Percentiles rank a stretch among this genome's conserved stretches.
Evolutionary conservation across 2,888 invertebrate species (phyloP).

Genomic region (Drosophila prostipennis): DNA sequence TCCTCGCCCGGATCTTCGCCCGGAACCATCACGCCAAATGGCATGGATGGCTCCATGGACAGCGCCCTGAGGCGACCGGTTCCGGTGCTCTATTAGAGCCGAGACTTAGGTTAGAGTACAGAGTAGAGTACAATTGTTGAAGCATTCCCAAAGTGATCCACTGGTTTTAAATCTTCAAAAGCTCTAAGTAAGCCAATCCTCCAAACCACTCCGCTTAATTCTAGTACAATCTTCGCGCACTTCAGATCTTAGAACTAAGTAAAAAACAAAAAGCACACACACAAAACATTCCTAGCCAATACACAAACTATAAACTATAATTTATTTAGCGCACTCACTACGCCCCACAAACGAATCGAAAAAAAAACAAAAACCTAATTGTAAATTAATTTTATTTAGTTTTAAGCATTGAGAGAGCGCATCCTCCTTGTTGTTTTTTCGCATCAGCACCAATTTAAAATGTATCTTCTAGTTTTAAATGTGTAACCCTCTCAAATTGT

Average conservation of each 20-base stretch:
- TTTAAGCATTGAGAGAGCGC: constrained; percentile 54
- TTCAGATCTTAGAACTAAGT: constrained; percentile 24
- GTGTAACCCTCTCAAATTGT: constrained; percentile 56
- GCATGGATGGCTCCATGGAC: constrained; percentile 82
- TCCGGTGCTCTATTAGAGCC: constrained; percentile 83
- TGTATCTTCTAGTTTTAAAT: constrained; percentile 29
- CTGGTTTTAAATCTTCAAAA: constrained; percentile 78
- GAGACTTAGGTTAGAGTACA: constrained; percentile 43
- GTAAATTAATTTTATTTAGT: constrained; percentile 75
- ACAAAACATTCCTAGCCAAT: constrained; percentile 74
- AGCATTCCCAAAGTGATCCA: constrained; percentile 77
- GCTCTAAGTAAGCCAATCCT: constrained; percentile 73
- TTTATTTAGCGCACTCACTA: constrained; percentile 59
- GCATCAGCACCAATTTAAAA: constrained; percentile 51
- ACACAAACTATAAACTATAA: constrained; percentile 57
- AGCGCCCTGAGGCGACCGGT: constrained; percentile 83
- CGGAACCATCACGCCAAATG: constrained; percentile 82
- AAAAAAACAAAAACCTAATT: constrained; percentile 53
- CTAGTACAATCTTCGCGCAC: constrained; percentile 70
- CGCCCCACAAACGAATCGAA: constrained; percentile 1
- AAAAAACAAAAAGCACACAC: constrained; percentile 14
- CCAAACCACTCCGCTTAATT: constrained; percentile 54
- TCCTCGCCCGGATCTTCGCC: constrained; percentile 84
- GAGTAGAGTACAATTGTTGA: constrained; percentile 78
- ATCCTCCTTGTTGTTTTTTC: constrained; percentile 68